A percentile compares a stretch with the other conserved stretches of the same genome.
These are phyloP conservation scores for Ranitomeya imitator DNA, from an alignment of 2,113 vertebrate genomes.

Conservation along the genomic window DNA sequence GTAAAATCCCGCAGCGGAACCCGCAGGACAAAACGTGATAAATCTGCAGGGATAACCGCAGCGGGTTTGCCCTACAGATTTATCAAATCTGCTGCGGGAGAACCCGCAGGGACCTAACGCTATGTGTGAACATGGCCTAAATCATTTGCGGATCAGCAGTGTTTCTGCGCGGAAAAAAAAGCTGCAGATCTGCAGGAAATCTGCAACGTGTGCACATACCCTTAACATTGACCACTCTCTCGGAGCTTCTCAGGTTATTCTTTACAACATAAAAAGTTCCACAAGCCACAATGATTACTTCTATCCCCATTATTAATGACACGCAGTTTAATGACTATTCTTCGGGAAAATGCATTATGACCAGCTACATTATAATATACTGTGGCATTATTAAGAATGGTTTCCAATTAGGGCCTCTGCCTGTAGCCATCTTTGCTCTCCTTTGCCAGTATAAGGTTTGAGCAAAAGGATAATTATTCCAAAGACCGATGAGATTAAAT, in stretches of 20 bases:
- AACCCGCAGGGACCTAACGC: too few relatives aligned
- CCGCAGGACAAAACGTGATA: too few relatives aligned
- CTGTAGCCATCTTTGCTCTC: constrained; percentile 18
- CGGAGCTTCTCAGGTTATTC: constrained; percentile 12
- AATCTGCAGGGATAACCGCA: too few relatives aligned
- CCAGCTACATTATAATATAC: constrained; percentile 27
- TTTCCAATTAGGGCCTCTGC: constrained; percentile 33
- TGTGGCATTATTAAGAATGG: constrained; percentile 27
- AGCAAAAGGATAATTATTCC: constrained; percentile 23
- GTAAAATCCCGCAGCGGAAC: too few relatives aligned
- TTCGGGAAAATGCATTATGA: background rate
- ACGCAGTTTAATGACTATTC: constrained; percentile 5
- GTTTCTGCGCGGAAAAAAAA: too few relatives aligned
- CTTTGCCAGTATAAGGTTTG: background rate
- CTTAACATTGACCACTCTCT: background rate
- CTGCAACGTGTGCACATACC: background rate
- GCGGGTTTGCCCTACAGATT: too few relatives aligned
- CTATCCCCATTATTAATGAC: constrained; percentile 6
- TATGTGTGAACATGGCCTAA: too few relatives aligned
- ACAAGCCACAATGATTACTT: background rate
- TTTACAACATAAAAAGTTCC: background rate
- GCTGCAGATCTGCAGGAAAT: too few relatives aligned
- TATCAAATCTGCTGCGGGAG: too few relatives aligned
- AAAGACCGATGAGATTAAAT: constrained; percentile 33
- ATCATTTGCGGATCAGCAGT: too few relatives aligned